A percentile compares a stretch with the other conserved stretches of the same genome.
These are phyloP conservation scores for Neosilurus hyrtlii DNA, from an alignment of 2,797 vertebrate species.

Conservation along the genomic window DNA sequence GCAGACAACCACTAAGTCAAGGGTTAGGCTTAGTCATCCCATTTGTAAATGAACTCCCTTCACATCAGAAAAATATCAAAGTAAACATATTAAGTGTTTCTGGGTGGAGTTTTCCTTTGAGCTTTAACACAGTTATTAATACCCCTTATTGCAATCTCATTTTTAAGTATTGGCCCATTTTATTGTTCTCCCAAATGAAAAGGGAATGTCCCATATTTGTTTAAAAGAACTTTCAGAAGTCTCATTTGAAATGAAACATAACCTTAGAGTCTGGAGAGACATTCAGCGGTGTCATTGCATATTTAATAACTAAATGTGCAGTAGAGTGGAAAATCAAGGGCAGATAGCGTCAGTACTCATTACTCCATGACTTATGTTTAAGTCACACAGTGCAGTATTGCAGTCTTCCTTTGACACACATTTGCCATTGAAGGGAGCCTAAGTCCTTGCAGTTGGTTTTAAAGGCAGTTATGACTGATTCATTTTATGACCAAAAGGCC, in stretches of 20 bases:
- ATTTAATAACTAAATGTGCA: conserved; percentile 21
- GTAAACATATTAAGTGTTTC: neutral
- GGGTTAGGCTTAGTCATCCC: neutral
- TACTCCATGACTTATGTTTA: conserved; percentile 42
- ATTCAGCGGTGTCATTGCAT: neutral
- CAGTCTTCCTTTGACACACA: conserved; percentile 39
- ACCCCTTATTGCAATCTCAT: conserved; percentile 25
- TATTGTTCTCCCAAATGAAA: conserved; percentile 47
- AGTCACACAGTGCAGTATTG: conserved; percentile 47
- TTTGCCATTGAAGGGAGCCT: conserved; percentile 25
- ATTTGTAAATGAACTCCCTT: neutral
- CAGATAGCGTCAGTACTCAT: conserved; percentile 44
- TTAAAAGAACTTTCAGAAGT: conserved; percentile 19
- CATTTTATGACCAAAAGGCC: conserved; percentile 1
- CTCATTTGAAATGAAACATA: neutral
- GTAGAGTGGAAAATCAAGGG: conserved; percentile 4
- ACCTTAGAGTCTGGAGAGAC: neutral
- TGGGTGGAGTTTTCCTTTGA: neutral
- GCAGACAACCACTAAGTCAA: neutral
- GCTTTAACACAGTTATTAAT: conserved; percentile 48
- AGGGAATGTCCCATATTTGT: conserved; percentile 56
- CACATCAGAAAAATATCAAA: neutral
- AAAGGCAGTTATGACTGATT: conserved; percentile 13
- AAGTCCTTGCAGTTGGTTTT: conserved; percentile 47
- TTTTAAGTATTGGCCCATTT: conserved; percentile 56